Base-by-base conservation (phyloP, 2,888 invertebrate genomes). In the Conchocele bisecta region DNA sequence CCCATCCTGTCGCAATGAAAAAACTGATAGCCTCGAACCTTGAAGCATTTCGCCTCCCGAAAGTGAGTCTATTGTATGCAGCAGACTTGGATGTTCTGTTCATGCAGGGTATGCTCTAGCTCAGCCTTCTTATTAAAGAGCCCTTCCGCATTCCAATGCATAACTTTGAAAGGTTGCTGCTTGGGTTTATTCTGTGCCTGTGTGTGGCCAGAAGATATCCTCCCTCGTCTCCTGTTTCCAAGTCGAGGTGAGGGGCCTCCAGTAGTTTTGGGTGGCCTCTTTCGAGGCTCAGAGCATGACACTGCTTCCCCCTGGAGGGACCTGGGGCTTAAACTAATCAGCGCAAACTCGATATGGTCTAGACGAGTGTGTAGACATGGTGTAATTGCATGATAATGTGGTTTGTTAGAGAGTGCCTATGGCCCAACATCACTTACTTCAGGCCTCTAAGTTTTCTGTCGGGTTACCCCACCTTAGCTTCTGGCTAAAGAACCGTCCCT, bases 81-180 rank as follows among this genome's bases (percentile, higher is more conserved):
- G 53, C 66, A 61, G 29, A 75, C 31, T 31, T 65, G 39, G 20
- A 66, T 59, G 53, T 60, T 63, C n/a, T 80, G 28, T 54, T 64
- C 65, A 41, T 67, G 61, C 20, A 79, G 65, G 33, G 59, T 33
- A 13, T 68, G 51, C 17, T 70, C 33, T 1, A 75, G 33, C 22
- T 72, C 66, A 48, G 50, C 39, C 15, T 63, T 77, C 53, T 69
- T 80, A 50, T 70, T 78, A 35, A 31, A 64, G 26, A 78, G 37
- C 11, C 65, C 73, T 33, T 75, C 58, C 42, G 70, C 77, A 53
- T 80, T 78, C 77, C 75, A 73, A 28, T 80, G 75, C 57, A n/a
- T n/a, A n/a, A n/a, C n/a, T n/a, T n/a, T n/a, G n/a, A n/a, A n/a
- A n/a, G n/a, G n/a, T n/a, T n/a, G 24, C 64, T 57, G 28, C 13